Percentiles rank a stretch among this genome's conserved stretches.
These are phyloP conservation scores for Oncopeltus fasciatus DNA, from an alignment of 1,140 invertebrate species.

Conservation along the genomic window DNA sequence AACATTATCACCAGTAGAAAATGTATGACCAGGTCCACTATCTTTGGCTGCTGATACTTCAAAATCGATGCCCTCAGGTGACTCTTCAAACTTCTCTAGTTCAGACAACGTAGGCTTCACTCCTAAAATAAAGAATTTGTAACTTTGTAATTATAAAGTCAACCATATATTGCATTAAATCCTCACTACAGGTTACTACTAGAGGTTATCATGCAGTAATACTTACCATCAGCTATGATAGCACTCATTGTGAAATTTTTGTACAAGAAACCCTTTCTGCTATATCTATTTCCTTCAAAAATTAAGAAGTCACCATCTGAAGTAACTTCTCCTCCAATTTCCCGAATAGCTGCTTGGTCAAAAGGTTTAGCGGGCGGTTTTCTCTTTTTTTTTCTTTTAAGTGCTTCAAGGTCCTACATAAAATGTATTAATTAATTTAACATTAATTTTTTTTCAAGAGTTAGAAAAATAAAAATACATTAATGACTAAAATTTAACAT, in stretches of 20 bases:
- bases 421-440: neutral
- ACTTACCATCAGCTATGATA: constrained; percentile 62
- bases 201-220: neutral
- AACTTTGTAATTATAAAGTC: too few relatives aligned
- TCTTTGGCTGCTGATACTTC: constrained; percentile 49
- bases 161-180: too few relatives aligned
- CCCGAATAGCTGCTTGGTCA: constrained; percentile 83
- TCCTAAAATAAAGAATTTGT: constrained; percentile 32
- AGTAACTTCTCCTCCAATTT: constrained; percentile 89
- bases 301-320: constrained; percentile 92
- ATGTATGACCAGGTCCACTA: constrained; percentile 64
- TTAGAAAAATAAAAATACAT: too few relatives aligned
- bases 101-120: constrained; percentile 90
- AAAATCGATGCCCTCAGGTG: constrained; percentile 78
- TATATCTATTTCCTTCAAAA: constrained; percentile 93
- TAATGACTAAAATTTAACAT: neutral
- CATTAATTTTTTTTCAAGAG: too few relatives aligned
- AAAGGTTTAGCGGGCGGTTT: constrained; percentile 82
- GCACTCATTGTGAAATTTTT: constrained; percentile 91
- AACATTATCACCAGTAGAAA: constrained; percentile 87
- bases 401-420: constrained; percentile 52
- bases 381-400: constrained; percentile 76
- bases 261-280: constrained; percentile 86
- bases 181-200: too few relatives aligned
- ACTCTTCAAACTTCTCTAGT: constrained; percentile 89